Percentiles rank a stretch among this genome's conserved stretches.
Conservation (phyloP, 2,113 vertebrate genomes). For the Aspiorhynchus laticeps region DNA sequence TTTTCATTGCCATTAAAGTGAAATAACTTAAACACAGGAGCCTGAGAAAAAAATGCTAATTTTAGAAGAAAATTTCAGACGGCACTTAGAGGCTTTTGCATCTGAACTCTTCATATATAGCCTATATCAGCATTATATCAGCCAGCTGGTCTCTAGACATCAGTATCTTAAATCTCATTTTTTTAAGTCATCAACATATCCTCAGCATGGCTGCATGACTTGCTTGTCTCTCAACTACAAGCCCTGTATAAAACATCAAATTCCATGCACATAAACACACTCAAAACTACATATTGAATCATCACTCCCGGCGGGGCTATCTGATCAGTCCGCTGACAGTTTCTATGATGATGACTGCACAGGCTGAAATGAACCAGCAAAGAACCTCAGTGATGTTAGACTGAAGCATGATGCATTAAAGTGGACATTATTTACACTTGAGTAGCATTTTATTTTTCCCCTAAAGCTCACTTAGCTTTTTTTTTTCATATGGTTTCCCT, state of each 20-base stretch:
- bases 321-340: not conserved
- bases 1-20: too few species aligned
- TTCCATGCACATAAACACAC: not conserved
- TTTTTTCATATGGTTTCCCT: too few species aligned
- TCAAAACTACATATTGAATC: not conserved
- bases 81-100: too few species aligned
- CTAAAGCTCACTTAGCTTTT: not conserved
- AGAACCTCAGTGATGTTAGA: not conserved
- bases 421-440: not conserved
- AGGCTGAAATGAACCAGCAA: not conserved
- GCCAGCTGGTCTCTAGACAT: not conserved
- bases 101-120: too few species aligned
- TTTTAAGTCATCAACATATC: not conserved
- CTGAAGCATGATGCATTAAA: not conserved
- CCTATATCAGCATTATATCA: not conserved
- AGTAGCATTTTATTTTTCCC: not conserved
- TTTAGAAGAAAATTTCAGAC: too few species aligned
- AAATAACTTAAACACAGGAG: too few species aligned
- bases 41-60: too few species aligned
- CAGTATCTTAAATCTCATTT: not conserved
- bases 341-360: slow-evolving; percentile 11
- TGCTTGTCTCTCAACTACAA: not conserved
- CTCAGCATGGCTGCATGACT: not conserved
- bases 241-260: not conserved
- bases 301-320: not conserved